Base-by-base conservation (phyloP, 2,797 vertebrate genomes). In the Tapera naevia region DNA sequence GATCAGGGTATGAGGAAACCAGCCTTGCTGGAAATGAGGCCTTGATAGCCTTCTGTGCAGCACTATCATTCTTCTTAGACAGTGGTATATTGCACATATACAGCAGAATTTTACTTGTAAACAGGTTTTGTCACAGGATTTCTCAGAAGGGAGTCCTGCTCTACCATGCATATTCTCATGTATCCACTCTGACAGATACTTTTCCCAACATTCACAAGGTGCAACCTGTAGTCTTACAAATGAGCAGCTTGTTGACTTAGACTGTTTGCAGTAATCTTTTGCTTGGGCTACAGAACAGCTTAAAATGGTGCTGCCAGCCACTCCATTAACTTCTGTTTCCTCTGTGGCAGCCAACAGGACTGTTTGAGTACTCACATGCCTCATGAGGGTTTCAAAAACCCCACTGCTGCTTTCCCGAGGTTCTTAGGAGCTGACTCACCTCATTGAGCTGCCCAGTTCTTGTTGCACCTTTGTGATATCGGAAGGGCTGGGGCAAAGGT, bases 401-500 rank as follows among this genome's bases (percentile, higher is more conserved):
- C 73, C 74, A 88, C 14, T 66, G 14, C 65, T 91, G 60, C 45
- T 91, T 79, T 92, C 22, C 75, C 80, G 72, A 25, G 73, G 45
- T 74, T 94, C 39, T 46, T 88, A 5, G 2, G 4, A 43, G 51
- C 57, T 96, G 80, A 88, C 51, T 95, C 82, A 94, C 23, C 64
- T 66, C 41, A 32, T 23, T 23, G 39, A 95, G 84, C 80, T 94
- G 62, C 61, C 74, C 53, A 51, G 78, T 30, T 86, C 82, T 66
- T 23, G 3, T 24, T 50, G 76, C 35, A 48, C 51, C 69, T 75
- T 57, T 83, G 69, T 76, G 93, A 95, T 92, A 95, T 92, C 22
- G 0, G 89, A 93, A 95, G 88, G 86, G 89, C 71, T 95, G 86
- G 33, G 81, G 85, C 92, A 96, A 91, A 92, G 74, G 41, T 92